Evolutionary conservation across 2,797 vertebrate species (phyloP), one percentile per base, ranked within the genome.

Genomic region (Cynodonichthys magdalenae): DNA sequence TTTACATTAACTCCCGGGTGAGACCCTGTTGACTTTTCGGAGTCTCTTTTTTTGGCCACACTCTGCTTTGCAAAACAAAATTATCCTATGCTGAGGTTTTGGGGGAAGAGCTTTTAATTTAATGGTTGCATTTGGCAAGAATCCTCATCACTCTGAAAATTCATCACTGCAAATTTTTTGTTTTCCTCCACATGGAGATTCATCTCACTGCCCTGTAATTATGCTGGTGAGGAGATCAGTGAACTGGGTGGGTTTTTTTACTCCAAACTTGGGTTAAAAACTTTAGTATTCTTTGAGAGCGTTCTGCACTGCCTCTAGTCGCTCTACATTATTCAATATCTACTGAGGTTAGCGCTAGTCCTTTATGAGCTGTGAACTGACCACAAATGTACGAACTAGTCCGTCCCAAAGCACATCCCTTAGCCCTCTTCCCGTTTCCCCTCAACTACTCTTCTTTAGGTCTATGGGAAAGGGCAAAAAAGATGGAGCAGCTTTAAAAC

Each of bases 311-410:
- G 73, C 80, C 70, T 87, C 77, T 53, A 78, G 81, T 82, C 71
- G 62, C 84, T 86, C 83, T 80, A 81, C 87, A 88, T 90, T 87
- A 89, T 89, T 84, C 84, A 79, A 69, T 83, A 84, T 82, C 85
- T 81, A 86, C 83, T 75, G 86, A 81, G 86, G 86, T 90, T 87
- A 87, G 81, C 59, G 28, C 72, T 55, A 73, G 80, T 88, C 87
- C 90, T 92, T 92, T 91, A 93, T 90, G 92, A 92, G 89, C 92
- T 93, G 92, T 87, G 89, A 93, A 92, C 86, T 92, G 90, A 93
- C 92, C 92, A 86, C 92, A 92, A 92, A 92, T 88, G 87, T 90
- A 90, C 79, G 64, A 67, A 82, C 81, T 74, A 76, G 77, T 84
- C 86, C 51, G 53, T 89, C 88, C 88, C 89, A 89, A 90, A 89